Percentiles rank a stretch among this genome's conserved stretches.
phyloP scores from a whole-genome alignment of 2,797 vertebrate genomes.

The Zalophus californianus region DNA sequence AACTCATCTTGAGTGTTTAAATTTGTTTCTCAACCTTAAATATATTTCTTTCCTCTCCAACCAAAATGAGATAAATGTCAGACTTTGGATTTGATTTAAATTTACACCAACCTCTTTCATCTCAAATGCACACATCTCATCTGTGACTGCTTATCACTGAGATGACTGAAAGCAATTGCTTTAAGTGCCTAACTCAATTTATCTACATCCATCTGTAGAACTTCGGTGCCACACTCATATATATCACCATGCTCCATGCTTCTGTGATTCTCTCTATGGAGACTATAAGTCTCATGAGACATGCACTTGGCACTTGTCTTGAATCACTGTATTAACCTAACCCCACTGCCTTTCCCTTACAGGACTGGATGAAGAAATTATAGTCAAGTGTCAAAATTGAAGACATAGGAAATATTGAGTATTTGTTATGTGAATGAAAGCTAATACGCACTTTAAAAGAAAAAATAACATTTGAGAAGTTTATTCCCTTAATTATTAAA shows the following conservation, averaged over 20 bases:
- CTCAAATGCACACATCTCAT: conserved; percentile 55
- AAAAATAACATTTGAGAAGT: neutral
- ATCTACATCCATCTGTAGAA: conserved; percentile 54
- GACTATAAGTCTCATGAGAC: conserved; percentile 62
- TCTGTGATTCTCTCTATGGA: neutral
- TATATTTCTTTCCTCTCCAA: conserved; percentile 44
- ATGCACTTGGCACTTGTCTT: conserved; percentile 51
- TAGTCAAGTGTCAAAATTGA: neutral
- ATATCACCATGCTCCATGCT: conserved; percentile 19
- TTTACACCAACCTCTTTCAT: conserved; percentile 68
- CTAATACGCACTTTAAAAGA: neutral
- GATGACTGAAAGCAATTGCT: conserved; percentile 71
- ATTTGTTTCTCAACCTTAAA: conserved; percentile 59
- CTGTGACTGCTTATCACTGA: conserved; percentile 38
- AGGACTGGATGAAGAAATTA: conserved; percentile 55
- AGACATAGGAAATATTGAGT: neutral
- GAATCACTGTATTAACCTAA: conserved; percentile 66
- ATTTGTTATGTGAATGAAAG: neutral
- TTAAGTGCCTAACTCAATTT: conserved; percentile 65
- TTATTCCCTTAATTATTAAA: neutral
- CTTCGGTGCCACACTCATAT: neutral
- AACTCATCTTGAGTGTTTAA: conserved; percentile 47
- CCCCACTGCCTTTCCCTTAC: neutral
- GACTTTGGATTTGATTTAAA: conserved; percentile 62
- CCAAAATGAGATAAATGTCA: conserved; percentile 72